phyloP scores from a whole-genome alignment of 2,888 invertebrate species.

The Tipula lateralis region DNA sequence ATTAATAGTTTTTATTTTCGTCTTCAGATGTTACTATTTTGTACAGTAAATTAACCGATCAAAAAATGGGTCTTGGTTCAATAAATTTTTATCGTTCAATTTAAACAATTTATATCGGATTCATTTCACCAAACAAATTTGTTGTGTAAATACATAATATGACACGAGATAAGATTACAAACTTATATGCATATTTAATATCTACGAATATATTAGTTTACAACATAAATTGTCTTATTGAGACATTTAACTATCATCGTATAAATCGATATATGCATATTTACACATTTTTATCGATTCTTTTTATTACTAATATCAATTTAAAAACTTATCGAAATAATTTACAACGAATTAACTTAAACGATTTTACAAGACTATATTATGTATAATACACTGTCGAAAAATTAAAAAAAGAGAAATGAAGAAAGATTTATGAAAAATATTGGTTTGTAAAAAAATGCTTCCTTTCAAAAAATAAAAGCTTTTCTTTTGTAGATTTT shows the following conservation, averaged over 20 bases:
- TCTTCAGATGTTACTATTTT: no score
- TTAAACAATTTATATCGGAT: no score
- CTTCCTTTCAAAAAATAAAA: background rate
- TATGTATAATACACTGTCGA: no score
- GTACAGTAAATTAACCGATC: no score
- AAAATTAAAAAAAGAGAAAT: conserved; percentile 1
- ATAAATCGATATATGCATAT: background rate
- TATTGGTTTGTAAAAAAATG: background rate
- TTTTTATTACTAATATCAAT: background rate
- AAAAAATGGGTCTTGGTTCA: no score
- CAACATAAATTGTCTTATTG: background rate
- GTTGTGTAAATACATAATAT: no score
- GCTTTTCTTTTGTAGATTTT: background rate
- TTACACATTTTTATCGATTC: background rate
- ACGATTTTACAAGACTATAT: background rate
- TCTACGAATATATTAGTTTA: no score
- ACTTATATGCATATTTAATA: no score
- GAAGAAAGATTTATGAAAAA: background rate
- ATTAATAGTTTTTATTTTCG: no score
- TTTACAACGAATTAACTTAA: background rate
- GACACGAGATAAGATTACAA: no score
- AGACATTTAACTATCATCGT: background rate
- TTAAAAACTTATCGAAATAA: background rate
- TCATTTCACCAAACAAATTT: no score
- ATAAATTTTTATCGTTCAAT: no score